These are phyloP conservation scores for Melierax canorus DNA, from an alignment of 2,113 vertebrate species.

Conservation along the genomic window DNA sequence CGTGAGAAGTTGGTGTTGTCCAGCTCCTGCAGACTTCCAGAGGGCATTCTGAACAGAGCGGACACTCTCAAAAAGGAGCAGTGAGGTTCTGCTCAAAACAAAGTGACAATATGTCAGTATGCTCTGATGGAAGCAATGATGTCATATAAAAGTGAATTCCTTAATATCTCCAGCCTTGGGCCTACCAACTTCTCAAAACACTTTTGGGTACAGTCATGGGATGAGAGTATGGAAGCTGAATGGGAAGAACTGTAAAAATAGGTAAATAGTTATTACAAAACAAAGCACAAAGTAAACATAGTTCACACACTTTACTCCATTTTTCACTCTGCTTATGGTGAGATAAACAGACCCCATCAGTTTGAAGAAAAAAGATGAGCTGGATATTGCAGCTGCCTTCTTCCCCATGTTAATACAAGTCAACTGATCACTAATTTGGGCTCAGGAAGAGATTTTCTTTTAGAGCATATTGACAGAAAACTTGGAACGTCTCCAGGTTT, in stretches of 20 bases:
- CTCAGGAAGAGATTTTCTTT: not conserved
- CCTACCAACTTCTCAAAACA: not conserved
- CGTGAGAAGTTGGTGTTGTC: not conserved
- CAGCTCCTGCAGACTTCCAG: not conserved
- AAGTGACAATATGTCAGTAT: not conserved
- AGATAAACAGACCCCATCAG: not conserved
- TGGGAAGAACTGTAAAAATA: not conserved
- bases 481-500: not conserved
- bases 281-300: not conserved
- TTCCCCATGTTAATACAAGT: not conserved
- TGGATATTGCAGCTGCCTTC: not conserved
- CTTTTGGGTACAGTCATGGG: not conserved
- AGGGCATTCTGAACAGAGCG: not conserved
- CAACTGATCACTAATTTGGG: not conserved
- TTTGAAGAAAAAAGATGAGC: not conserved
- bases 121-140: not conserved
- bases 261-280: not conserved
- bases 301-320: not conserved
- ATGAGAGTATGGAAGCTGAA: not conserved
- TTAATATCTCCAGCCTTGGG: not conserved
- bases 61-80: not conserved
- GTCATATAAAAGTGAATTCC: not conserved
- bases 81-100: not conserved
- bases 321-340: not conserved
- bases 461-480: not conserved